Evolutionary conservation across 2,797 vertebrate genomes (phyloP).

Genomic region (Myotis pilosus): DNA sequence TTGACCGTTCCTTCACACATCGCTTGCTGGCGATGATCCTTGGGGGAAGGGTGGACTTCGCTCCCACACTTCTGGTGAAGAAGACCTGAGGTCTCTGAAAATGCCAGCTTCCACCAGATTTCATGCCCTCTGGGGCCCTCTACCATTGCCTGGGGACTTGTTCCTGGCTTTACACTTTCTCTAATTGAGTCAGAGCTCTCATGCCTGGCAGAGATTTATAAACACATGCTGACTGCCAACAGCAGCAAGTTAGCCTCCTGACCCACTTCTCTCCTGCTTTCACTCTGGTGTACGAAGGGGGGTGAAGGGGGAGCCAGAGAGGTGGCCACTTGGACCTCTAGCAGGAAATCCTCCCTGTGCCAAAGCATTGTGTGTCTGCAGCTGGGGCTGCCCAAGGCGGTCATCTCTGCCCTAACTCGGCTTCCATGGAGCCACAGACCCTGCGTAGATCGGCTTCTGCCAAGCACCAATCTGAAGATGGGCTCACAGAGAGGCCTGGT

Average conservation of each 20-base stretch:
- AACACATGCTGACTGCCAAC: conserved; percentile 55
- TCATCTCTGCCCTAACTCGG: not conserved
- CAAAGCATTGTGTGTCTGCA: conserved; percentile 44
- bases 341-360: conserved; percentile 53
- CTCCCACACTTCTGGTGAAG: not conserved
- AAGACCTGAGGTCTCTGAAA: not conserved
- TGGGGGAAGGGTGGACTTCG: not conserved
- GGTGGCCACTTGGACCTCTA: conserved; percentile 43
- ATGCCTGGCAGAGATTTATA: conserved; percentile 51
- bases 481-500: not conserved
- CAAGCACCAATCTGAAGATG: not conserved
- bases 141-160: not conserved
- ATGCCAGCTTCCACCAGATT: not conserved
- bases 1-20: not conserved
- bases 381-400: not conserved
- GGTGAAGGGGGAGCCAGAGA: not conserved
- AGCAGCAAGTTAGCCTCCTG: conserved; percentile 62
- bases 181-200: conserved; percentile 52
- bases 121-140: not conserved
- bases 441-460: not conserved
- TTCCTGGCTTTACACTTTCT: conserved; percentile 9
- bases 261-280: conserved; percentile 68
- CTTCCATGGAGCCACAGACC: not conserved
- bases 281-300: not conserved
- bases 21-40: not conserved